These are phyloP conservation scores for Rhabdomys dilectus DNA, from an alignment of 2,113 vertebrate genomes.

Conservation along the genomic window DNA sequence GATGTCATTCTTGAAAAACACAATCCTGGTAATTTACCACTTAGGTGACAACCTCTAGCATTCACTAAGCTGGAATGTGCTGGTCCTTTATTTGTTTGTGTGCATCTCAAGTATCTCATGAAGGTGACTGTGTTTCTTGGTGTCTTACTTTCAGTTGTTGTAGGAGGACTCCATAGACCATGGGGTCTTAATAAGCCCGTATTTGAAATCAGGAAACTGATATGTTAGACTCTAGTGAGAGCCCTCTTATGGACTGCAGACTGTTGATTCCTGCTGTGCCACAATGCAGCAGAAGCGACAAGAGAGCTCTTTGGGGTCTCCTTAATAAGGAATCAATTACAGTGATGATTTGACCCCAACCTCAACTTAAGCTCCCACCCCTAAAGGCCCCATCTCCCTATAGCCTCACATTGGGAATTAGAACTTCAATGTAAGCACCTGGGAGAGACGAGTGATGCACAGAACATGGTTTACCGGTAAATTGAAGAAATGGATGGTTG, in stretches of 20 bases:
- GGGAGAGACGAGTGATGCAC: rapidly evolving
- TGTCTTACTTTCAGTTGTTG: neutral
- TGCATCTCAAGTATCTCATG: neutral
- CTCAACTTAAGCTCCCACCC: too few species aligned
- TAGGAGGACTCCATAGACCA: too few species aligned
- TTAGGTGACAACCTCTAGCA: neutral
- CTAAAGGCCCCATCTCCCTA: too few species aligned
- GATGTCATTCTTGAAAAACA: rapidly evolving
- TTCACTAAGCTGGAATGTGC: neutral
- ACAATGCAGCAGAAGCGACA: rapidly evolving
- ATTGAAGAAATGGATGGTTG: neutral
- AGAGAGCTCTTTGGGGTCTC: too few species aligned
- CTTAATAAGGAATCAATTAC: too few species aligned
- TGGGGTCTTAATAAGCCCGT: neutral
- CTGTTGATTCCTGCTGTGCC: too few species aligned
- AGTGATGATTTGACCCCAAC: neutral
- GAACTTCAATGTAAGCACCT: neutral
- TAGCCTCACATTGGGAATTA: neutral
- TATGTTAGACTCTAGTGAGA: neutral
- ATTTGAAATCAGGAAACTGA: too few species aligned
- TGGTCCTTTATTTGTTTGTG: neutral
- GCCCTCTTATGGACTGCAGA: rapidly evolving
- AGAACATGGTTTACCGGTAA: neutral
- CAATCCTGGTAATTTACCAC: neutral
- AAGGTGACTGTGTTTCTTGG: neutral